Conservation (phyloP, 2,797 vertebrate species). For the Acestrorhynchus altus region DNA sequence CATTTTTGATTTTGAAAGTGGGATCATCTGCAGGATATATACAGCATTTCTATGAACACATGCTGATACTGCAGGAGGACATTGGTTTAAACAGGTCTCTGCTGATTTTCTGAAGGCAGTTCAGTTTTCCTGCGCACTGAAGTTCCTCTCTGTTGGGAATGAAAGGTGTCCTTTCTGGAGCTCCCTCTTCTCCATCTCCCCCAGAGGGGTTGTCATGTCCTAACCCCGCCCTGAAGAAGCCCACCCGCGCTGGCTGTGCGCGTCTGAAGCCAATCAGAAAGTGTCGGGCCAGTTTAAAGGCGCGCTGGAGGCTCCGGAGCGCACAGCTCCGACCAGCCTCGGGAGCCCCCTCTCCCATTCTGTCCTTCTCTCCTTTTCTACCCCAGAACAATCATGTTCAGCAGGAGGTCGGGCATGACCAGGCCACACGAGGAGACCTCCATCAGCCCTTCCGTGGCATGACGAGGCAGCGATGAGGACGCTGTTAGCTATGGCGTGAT, state of each 20-base stretch:
- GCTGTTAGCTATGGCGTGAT: background rate
- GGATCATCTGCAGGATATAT: no score
- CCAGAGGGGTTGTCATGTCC: background rate
- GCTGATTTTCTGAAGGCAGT: no score
- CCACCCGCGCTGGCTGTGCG: conserved; percentile 49
- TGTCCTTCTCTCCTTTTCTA: background rate
- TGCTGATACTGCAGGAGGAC: no score
- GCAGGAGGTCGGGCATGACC: background rate
- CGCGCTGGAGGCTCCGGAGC: conserved; percentile 7
- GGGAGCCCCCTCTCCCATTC: no score
- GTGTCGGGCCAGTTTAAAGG: conserved; percentile 28
- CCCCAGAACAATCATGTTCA: background rate
- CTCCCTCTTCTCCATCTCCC: background rate
- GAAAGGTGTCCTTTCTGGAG: background rate
- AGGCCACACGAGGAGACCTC: background rate
- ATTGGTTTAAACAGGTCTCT: no score
- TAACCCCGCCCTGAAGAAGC: conserved; percentile 45
- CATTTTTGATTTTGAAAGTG: no score
- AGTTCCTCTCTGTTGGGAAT: no score
- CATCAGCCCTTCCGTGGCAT: background rate
- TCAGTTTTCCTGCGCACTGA: no score
- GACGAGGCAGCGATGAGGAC: background rate
- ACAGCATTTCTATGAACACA: no score
- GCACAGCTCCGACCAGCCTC: no score
- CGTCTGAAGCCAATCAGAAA: conserved; percentile 44